These are phyloP conservation scores for Neoaliturus tenellus DNA, from an alignment of 2,888 invertebrate species.

Conservation along the genomic window DNA sequence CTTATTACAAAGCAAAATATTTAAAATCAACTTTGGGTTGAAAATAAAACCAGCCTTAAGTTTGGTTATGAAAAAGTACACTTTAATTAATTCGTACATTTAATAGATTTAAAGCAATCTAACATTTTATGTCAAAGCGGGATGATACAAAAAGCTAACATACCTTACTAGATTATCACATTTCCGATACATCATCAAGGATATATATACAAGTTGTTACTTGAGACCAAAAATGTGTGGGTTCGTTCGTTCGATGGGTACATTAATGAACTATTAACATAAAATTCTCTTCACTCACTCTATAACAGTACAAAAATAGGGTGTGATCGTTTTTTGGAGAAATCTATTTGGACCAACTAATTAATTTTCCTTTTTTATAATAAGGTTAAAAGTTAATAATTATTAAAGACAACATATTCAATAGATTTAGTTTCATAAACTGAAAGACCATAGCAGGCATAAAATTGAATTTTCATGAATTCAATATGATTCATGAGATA, in stretches of 20 bases:
- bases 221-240: slow-evolving; percentile 9
- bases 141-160: slow-evolving; percentile 31
- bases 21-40: not conserved
- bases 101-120: slow-evolving; percentile 14
- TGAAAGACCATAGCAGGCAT: too few relatives aligned
- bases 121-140: not conserved
- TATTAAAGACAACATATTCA: too few relatives aligned
- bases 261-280: not conserved
- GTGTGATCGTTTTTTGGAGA: not conserved
- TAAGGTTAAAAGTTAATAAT: too few relatives aligned
- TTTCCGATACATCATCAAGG: slow-evolving; percentile 10
- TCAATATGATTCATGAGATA: too few relatives aligned
- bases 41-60: not conserved
- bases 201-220: slow-evolving; percentile 24
- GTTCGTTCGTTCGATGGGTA: slow-evolving; percentile 29
- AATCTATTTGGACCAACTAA: not conserved
- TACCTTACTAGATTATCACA: slow-evolving; percentile 22
- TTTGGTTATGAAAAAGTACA: not conserved
- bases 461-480: too few relatives aligned
- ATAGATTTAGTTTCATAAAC: too few relatives aligned
- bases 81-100: not conserved
- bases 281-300: not conserved
- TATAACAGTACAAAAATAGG: slow-evolving; percentile 4
- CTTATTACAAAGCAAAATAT: too few relatives aligned
- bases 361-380: too few relatives aligned